Conservation (phyloP, 2,113 vertebrate species). For the Vulpes lagopus region DNA sequence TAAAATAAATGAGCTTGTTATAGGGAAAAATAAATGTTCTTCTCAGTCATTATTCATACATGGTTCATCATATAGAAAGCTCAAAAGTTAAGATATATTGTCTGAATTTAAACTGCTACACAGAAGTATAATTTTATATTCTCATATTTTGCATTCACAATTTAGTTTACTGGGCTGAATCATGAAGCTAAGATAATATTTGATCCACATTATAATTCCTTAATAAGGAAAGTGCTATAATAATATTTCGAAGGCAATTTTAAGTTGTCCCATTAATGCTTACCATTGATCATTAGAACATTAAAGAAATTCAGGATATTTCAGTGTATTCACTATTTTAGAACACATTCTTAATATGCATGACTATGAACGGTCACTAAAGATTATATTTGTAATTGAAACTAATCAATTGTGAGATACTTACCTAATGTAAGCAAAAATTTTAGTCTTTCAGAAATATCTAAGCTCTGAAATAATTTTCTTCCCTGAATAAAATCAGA, state of each 20-base stretch:
- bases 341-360: not conserved
- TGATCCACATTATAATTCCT: not conserved
- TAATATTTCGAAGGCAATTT: not conserved
- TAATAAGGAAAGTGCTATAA: not conserved
- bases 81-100: not conserved
- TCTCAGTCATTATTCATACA: not conserved
- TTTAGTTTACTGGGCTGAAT: constrained; percentile 22
- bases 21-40: constrained; percentile 12
- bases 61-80: not conserved
- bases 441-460: constrained; percentile 95
- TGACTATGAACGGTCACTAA: not conserved
- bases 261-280: not conserved
- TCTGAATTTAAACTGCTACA: not conserved
- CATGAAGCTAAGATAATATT: not conserved
- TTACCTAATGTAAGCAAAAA: constrained; percentile 96
- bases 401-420: constrained; percentile 74
- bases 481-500: constrained; percentile 90
- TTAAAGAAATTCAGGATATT: not conserved
- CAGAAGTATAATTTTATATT: constrained; percentile 11
- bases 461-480: constrained; percentile 95
- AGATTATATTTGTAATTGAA: not conserved
- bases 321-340: constrained; percentile 7
- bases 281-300: not conserved
- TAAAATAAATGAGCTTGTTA: not conserved
- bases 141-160: not conserved